A percentile compares a stretch with the other conserved stretches of the same genome.
Conservation (phyloP, 2,888 invertebrate genomes). For the Elegia similella region DNA sequence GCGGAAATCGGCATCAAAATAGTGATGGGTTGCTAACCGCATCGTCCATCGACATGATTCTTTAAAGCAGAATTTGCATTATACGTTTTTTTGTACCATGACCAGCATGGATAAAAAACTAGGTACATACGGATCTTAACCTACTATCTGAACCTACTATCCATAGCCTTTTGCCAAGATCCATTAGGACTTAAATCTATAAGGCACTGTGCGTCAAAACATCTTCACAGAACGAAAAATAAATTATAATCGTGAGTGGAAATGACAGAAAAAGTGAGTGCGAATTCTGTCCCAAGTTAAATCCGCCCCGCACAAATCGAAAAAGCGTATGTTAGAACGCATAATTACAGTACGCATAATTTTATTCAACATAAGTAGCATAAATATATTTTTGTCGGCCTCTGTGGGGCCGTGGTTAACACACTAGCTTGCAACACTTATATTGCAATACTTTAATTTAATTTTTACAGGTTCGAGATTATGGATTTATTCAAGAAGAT, state of each 20-base stretch:
- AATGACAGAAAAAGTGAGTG: constrained; percentile 1
- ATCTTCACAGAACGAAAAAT: constrained; percentile 3
- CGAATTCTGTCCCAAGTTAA: constrained; percentile 1
- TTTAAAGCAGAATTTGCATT: too few relatives aligned
- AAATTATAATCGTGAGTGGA: constrained; percentile 4
- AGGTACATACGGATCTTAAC: too few relatives aligned
- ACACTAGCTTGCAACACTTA: too few relatives aligned
- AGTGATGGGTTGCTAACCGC: too few relatives aligned
- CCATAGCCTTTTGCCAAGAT: not conserved
- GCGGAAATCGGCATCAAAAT: too few relatives aligned
- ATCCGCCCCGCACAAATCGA: constrained; percentile 10
- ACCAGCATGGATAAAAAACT: too few relatives aligned
- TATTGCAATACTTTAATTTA: too few relatives aligned
- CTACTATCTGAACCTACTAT: not conserved
- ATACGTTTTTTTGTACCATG: too few relatives aligned
- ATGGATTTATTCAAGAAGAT: too few relatives aligned
- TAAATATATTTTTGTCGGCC: not conserved
- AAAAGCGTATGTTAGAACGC: not conserved
- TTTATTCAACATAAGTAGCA: not conserved
- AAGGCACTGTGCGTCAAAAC: not conserved
- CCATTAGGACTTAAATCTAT: not conserved
- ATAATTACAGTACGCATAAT: not conserved
- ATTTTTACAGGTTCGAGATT: too few relatives aligned
- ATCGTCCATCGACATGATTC: too few relatives aligned
- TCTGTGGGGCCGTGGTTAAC: too few relatives aligned